Evolutionary conservation across 2,797 vertebrate species (phyloP).

Genomic region (Pseudomugil tenellus): DNA sequence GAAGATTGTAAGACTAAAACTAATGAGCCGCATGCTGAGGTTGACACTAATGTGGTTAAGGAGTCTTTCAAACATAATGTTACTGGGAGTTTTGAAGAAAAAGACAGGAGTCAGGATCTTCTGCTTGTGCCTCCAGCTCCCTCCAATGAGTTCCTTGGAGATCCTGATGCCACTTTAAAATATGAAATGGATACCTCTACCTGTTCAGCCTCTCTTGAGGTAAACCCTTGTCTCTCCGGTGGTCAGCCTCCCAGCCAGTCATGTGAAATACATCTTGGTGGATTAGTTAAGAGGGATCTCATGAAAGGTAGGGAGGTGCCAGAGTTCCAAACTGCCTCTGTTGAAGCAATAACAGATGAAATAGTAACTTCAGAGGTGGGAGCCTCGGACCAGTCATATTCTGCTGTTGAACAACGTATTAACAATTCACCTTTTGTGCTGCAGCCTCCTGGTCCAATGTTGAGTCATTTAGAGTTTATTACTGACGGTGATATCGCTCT

Average conservation of each 20-base stretch:
- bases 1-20: conserved; percentile 7
- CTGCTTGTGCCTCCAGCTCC: conserved; percentile 28
- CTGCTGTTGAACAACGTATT: conserved; percentile 41
- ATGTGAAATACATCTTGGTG: conserved; percentile 32
- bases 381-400: conserved; percentile 41
- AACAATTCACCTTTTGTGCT: conserved; percentile 48
- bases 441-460: conserved; percentile 73
- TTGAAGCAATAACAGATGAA: conserved; percentile 40
- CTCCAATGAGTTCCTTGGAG: conserved; percentile 11
- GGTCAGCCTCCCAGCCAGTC: conserved; percentile 39
- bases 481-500: conserved; percentile 67
- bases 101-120: conserved; percentile 28
- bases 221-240: conserved; percentile 28
- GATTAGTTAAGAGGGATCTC: conserved; percentile 22
- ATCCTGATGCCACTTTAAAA: conserved; percentile 26
- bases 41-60: conserved; percentile 19
- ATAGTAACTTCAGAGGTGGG: conserved; percentile 40
- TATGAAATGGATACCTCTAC: conserved; percentile 35
- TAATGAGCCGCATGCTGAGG: conserved; percentile 34
- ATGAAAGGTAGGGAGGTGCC: conserved; percentile 7
- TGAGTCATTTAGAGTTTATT: conserved; percentile 79
- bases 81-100: conserved; percentile 35
- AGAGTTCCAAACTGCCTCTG: conserved; percentile 3
- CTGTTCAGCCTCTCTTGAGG: conserved; percentile 30
- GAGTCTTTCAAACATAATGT: conserved; percentile 26